Conservation (phyloP, 2,888 invertebrate genomes). For the Drosophila mayaguana region DNA sequence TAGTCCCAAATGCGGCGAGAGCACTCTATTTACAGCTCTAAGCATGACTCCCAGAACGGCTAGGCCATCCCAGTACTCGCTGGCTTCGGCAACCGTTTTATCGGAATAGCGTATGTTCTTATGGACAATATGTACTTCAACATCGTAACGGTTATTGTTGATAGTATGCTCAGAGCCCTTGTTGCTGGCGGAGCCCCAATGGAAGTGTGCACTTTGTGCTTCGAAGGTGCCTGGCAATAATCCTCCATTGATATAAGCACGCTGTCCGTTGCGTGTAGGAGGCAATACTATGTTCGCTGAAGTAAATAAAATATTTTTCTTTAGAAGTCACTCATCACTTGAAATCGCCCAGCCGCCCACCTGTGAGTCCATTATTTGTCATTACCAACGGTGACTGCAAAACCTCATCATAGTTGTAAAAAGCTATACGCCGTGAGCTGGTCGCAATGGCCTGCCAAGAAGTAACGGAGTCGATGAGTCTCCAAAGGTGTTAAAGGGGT, state of each 20-base stretch:
- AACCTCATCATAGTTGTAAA: constrained; percentile 87
- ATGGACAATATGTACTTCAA: constrained; percentile 90
- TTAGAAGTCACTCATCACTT: too few relatives aligned
- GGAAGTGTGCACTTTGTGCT: constrained; percentile 86
- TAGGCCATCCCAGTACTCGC: constrained; percentile 86
- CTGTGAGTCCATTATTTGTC: constrained; percentile 89
- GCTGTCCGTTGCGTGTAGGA: constrained; percentile 34
- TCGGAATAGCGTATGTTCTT: constrained; percentile 87
- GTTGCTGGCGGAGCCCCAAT: constrained; percentile 89
- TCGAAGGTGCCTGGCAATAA: constrained; percentile 63
- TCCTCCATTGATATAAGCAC: constrained; percentile 69
- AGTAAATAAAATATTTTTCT: neutral
- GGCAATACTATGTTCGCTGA: constrained; percentile 61
- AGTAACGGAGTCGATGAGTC: neutral
- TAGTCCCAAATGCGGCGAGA: constrained; percentile 41
- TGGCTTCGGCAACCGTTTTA: constrained; percentile 84
- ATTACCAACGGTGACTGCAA: constrained; percentile 87
- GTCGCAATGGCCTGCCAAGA: constrained; percentile 37
- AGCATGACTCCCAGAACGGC: constrained; percentile 88
- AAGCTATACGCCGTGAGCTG: constrained; percentile 49
- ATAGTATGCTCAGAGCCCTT: constrained; percentile 87
- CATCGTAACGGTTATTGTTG: constrained; percentile 85
- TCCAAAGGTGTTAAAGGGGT: rapidly evolving
- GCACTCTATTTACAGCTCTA: constrained; percentile 78
- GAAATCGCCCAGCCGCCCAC: constrained; percentile 53